These are phyloP conservation scores for Ctenoplectra terminalis DNA, from an alignment of 1,140 invertebrate species.

Conservation along the genomic window DNA sequence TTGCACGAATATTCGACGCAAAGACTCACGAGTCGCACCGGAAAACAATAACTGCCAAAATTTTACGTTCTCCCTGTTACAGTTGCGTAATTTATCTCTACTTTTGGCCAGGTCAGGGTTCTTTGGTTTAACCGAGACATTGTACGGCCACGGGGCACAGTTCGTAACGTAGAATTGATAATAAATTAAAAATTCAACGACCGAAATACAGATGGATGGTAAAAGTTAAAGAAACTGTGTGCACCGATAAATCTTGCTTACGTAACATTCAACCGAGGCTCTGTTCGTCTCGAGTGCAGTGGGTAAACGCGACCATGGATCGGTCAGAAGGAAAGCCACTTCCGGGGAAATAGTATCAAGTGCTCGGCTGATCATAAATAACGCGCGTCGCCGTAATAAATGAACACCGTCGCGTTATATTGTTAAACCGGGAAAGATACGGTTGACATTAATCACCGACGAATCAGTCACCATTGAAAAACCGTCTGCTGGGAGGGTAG, in stretches of 20 bases:
- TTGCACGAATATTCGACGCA: slow-evolving; percentile 30
- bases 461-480: slow-evolving; percentile 48
- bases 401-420: slow-evolving; percentile 38
- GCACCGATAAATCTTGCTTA: slow-evolving; percentile 52
- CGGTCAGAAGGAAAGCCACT: slow-evolving; percentile 35
- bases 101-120: slow-evolving; percentile 1
- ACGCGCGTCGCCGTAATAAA: slow-evolving; percentile 41
- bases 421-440: slow-evolving; percentile 40
- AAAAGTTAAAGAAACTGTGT: slow-evolving; percentile 40
- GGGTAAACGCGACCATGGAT: not conserved
- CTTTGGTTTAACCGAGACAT: slow-evolving; percentile 19
- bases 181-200: slow-evolving; percentile 48
- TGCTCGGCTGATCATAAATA: slow-evolving; percentile 38
- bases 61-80: not conserved
- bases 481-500: not conserved
- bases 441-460: slow-evolving; percentile 39
- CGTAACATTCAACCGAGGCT: not conserved
- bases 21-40: not conserved
- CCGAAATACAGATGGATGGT: not conserved
- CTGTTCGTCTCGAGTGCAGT: not conserved
- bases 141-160: not conserved
- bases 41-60: not conserved
- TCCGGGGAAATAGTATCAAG: slow-evolving; percentile 48
- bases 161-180: slow-evolving; percentile 60
- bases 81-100: slow-evolving; percentile 50